A percentile compares a stretch with the other conserved stretches of the same genome.
phyloP scores from a whole-genome alignment of 2,113 vertebrate species.

The Pollimyrus isidori region DNA sequence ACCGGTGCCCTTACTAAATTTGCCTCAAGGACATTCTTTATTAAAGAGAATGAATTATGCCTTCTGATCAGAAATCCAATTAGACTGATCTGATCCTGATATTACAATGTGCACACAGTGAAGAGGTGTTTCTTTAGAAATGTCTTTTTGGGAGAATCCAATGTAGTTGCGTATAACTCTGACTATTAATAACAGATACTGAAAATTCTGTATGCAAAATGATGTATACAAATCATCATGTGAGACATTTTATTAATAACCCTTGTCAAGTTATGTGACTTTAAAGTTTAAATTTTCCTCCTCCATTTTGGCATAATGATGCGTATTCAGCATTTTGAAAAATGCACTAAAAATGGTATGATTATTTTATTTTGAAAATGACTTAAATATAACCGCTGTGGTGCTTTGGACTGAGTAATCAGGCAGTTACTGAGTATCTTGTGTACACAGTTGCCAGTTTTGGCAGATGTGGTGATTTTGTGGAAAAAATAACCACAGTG shows the following conservation, averaged over 20 bases:
- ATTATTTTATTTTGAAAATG: neutral
- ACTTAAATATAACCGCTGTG: neutral
- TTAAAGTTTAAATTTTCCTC: neutral
- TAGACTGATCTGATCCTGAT: neutral
- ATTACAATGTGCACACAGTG: neutral
- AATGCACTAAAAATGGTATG: neutral
- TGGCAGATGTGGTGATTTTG: neutral
- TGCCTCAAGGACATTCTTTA: conserved; percentile 15
- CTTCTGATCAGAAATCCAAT: conserved; percentile 17
- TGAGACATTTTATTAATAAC: neutral
- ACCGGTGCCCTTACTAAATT: conserved; percentile 1
- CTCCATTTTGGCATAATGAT: neutral
- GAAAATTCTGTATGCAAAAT: neutral
- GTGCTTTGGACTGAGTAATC: neutral
- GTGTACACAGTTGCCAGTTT: neutral
- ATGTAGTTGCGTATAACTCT: neutral
- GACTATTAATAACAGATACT: neutral
- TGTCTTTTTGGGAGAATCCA: neutral
- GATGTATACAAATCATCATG: neutral
- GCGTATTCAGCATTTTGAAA: neutral
- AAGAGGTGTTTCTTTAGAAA: neutral
- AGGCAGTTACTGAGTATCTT: neutral
- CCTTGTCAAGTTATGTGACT: neutral
- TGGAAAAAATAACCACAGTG: neutral
- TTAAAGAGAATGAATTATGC: conserved; percentile 6